phyloP scores from a whole-genome alignment of 2,113 vertebrate species.

The Serinus canaria region DNA sequence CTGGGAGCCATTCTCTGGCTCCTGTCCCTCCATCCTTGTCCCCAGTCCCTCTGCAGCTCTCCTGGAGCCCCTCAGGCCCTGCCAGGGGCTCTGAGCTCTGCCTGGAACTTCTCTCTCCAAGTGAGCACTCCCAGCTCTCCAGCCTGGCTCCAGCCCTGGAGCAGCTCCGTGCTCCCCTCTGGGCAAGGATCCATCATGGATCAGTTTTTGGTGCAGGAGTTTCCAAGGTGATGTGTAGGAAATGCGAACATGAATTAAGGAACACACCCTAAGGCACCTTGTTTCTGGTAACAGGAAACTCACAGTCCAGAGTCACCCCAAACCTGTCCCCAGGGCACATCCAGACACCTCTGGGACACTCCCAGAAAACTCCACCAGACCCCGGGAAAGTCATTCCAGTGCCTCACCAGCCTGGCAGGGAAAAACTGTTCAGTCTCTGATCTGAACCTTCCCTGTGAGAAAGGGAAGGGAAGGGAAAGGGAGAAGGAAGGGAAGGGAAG shows the following conservation, averaged over 20 bases:
- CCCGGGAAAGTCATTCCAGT: background rate
- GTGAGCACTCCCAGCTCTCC: background rate
- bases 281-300: background rate
- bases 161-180: background rate
- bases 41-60: too few species aligned
- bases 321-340: background rate
- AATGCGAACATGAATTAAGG: background rate
- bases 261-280: background rate
- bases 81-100: too few species aligned
- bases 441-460: background rate
- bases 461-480: too few species aligned
- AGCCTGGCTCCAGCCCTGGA: background rate
- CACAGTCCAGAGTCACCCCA: background rate
- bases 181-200: background rate
- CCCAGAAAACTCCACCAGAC: background rate
- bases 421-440: accelerated
- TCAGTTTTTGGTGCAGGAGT: background rate
- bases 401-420: background rate
- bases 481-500: too few species aligned
- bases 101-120: too few species aligned
- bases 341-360: background rate
- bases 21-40: too few species aligned
- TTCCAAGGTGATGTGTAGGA: background rate
- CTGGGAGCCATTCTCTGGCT: too few species aligned
- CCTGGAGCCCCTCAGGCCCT: too few species aligned